phyloP scores from a whole-genome alignment of 2,888 invertebrate species.

The Papilio demoleus region DNA sequence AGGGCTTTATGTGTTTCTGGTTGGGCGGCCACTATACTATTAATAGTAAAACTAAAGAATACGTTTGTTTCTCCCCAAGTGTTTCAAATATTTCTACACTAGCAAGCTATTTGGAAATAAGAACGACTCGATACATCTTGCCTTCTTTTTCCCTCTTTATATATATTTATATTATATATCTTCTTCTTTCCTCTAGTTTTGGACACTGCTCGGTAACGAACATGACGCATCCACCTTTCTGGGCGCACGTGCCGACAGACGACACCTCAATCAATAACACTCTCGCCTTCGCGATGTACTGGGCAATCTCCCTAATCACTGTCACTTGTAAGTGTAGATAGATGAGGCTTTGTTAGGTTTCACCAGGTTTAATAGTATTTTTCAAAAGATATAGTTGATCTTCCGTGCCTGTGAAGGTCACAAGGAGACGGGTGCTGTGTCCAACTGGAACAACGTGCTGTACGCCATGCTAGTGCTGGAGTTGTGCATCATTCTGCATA shows the following conservation, averaged over 20 bases:
- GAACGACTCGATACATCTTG: too few relatives aligned
- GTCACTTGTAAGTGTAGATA: constrained; percentile 59
- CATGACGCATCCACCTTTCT: constrained; percentile 66
- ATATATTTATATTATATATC: too few relatives aligned
- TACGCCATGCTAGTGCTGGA: constrained; percentile 66
- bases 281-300: constrained; percentile 64
- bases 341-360: too few relatives aligned
- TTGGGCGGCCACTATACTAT: constrained; percentile 47
- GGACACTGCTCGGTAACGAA: constrained; percentile 65
- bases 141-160: too few relatives aligned
- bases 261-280: constrained; percentile 52
- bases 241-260: constrained; percentile 56
- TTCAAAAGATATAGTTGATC: background rate
- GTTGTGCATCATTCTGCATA: constrained; percentile 62
- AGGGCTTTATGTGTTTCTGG: constrained; percentile 69
- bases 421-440: constrained; percentile 52
- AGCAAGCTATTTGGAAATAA: too few relatives aligned
- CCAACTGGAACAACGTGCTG: constrained; percentile 55
- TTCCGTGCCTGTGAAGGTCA: constrained; percentile 50
- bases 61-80: background rate
- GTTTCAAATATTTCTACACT: too few relatives aligned
- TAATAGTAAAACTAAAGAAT: background rate
- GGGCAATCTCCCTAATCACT: constrained; percentile 69
- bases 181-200: constrained; percentile 55
- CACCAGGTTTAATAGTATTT: background rate